Base-by-base conservation (phyloP, 2,113 vertebrate genomes). In the Triplophysa dalaica region DNA sequence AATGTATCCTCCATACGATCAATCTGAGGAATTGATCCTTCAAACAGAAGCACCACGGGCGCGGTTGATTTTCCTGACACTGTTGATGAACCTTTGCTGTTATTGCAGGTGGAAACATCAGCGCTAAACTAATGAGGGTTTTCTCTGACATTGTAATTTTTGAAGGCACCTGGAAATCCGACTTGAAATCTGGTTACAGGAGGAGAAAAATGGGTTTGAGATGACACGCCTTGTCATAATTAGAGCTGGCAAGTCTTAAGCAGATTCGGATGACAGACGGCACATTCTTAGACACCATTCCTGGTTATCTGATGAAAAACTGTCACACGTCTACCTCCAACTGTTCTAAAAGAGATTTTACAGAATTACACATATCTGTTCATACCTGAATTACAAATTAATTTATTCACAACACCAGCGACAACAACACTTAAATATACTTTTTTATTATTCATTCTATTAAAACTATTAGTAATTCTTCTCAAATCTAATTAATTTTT, bases 21-120 rank as follows among this genome's bases (percentile, higher is more conserved):
- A 81, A 78, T 84, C 61, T 70, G 54, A 41, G 11, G 69, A 29
- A 70, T 70, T 70, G 69, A 70, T 70, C 69, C 69, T 24, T 63
- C 56, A 78, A 73, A 56, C 26, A 58, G 60, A 70, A 61, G 54
- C 65, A 56, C 72, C 74, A 43, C 56, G 5, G 80, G 79, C 65
- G 13, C 70, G 77, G 50, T 33, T 62, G 75, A 75, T 81, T 65
- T 79, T 79, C 77, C 70, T 56, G 69, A 41, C 19, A 7, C 24
- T 29, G 41, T 50, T 67, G 17, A n/a, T 41, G 22, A 29, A 56
- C 45, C 65, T 33, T 38, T 62, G 56, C 63, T 64, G 48, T 58
- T 68, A 56, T 68, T 14, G 24, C 11, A 58, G 24, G 24, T 2
- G 9, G 38, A 73, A 29, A 62, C 67, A 67, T 17, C 62, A 63